Evolutionary conservation across 2,888 invertebrate genomes (phyloP), one percentile per base, ranked within the genome.

Genomic region (Tortricodes alternella): DNA sequence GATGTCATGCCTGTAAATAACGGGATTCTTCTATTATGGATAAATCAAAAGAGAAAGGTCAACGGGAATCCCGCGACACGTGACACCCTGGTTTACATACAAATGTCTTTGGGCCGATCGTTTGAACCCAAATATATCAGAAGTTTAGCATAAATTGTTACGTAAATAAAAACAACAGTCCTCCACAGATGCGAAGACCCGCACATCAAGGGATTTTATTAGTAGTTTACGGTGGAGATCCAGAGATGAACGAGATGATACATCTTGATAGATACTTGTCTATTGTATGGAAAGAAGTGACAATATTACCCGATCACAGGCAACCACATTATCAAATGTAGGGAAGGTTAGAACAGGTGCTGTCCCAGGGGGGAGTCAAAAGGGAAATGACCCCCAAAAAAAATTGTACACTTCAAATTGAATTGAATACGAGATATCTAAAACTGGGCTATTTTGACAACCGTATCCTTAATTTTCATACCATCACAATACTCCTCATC

Each of bases 131-230:
- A 76, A 78, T 83, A 78, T 75, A 78, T 83, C 80, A 80, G 71
- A 74, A 76, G 77, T 78, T 83, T 78, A 79, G 80, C 82, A 83
- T 83, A 80, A 78, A 78, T 80, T 82, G 76, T 70, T 76, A 74
- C 70, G 70, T 70, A 71, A 76, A 77, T 72, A 77, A 73, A 73
- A 75, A 74, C 70, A 73, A 71, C 61, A 68, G 60, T 58, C 58
- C 59, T 64, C 62, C 66, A 61, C 73, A 68, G 65, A 70, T 69
- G 68, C 41, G 58, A 62, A 64, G 63, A 59, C 62, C 65, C 62
- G 60, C 38, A 55, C 53, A 53, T 52, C 24, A 32, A 57, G 46
- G 44, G 38, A 41, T 57, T 46, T 52, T 24, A 44, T 50, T 48
- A 13, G 55, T 41, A 29, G 35, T 49, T 34, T 34, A 41, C 13